Evolutionary conservation across 2,113 vertebrate species (phyloP), one percentile per base, ranked within the genome.

Genomic region (Pteruthius melanotis): DNA sequence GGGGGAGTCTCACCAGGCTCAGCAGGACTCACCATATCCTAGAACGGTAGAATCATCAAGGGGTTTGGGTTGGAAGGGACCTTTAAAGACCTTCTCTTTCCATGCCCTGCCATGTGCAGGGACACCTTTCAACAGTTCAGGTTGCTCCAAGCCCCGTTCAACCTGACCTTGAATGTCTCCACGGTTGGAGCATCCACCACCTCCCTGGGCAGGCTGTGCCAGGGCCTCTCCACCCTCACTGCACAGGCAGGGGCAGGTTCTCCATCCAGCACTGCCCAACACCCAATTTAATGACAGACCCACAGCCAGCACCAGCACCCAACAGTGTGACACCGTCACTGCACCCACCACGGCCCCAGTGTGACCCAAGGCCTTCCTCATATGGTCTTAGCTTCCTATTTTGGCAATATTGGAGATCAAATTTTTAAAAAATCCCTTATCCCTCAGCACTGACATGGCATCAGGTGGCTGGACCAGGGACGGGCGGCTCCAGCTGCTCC

Each of bases 311-410:
- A 3, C 31, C 6, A 0, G 15, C 35, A 11, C 33, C 70, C 54
- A 9, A 0, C 4, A 2, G 7, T 5, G n/a, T 9, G n/a, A 2
- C 23, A 3, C 19, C 2, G 2, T 10, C 23, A 19, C 2, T 9
- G 64, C 45, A 7, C 26, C 18, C 53, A 22, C 22, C 50, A 0
- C 0, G 1, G 56, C 31, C 22, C 16, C 28, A 5, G 27, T 12
- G 26, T 2, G 3, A 57, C 37, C 27, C 44, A 0, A 14, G n/a
- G 4, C 24, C 49, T 37, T 13, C 54, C 20, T 71, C 66, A 2
- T 26, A 4, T 1, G 3, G 20, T 2, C 64, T n/a, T 30, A 9
- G 23, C 35, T 52, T 20, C 70, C 63, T 30, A 4, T n/a, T 40
- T 24, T 30, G 33, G 61, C 37, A 19, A 11, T 5, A 30, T 2